Evolutionary conservation across 2,888 invertebrate genomes (phyloP), one percentile per base, ranked within the genome.

Genomic region (Caenorhabditis sp.): DNA sequence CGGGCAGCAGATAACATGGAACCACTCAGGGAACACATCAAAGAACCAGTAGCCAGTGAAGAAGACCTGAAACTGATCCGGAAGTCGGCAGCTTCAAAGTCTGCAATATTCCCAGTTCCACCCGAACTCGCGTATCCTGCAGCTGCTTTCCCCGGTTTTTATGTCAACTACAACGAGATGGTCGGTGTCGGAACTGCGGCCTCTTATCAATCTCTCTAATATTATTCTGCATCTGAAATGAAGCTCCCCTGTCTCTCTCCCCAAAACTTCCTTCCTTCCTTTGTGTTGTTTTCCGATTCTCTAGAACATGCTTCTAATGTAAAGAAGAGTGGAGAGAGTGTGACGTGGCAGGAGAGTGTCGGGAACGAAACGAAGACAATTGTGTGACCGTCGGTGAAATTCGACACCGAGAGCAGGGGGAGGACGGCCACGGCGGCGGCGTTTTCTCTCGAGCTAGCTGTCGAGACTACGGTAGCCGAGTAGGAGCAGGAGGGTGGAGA

Each of bases 161-260:
- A 74, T 22, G 62, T 80, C n/a, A 67, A 80, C n/a, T 80, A 76
- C 47, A 80, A 80, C 26, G 80, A 80, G n/a, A 76, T 80, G 80
- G 65, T 80, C 37, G 74, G 65, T 5, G 22, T 58, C 51, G 47
- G 67, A 22, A 26, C 44, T 13, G 11, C 40, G 35, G 18, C 24
- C 26, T 68, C 70, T 26, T 80, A 80, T 68, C 79, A 80, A 24
- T 72, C 72, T 32, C 44, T 79, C 3, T 79, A 35, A 79, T 55
- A 20, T n/a, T 22, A 18, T 26, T 35, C 32, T 24, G 20, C 18
- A 9, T 5, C 40, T 47, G 47, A 13, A 32, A 35, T 35, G 24
- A 60, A 60, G 35, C 58, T 28, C 37, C 35, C 35, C 40, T n/a
- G n/a, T n/a, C n/a, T n/a, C n/a, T n/a, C n/a, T n/a, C 1, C 32